Evolutionary conservation across 30 jellyfish, hydroid and myxozoan species (phyloP), one percentile per base, ranked within the genome.

Genomic region (Mastigias papua): DNA sequence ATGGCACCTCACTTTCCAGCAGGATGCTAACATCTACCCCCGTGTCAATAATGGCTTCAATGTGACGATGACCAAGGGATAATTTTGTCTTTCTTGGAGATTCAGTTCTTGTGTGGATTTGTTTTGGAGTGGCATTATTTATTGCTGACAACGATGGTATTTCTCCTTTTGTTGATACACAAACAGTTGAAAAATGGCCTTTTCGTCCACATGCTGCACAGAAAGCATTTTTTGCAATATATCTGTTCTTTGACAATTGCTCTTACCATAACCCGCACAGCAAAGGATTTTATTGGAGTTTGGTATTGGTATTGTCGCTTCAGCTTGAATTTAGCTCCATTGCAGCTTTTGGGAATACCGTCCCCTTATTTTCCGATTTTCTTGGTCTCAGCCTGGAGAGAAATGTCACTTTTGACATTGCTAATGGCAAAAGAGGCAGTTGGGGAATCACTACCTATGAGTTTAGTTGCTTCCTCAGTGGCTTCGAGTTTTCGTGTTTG

Each of bases 21-120:
- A 54, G 54, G 34, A 78, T 63, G 37, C 58, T 78, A 33, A 61
- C 79, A 21, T 33, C 78, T 15, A 67, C 89, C 25, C 89, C 89
- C 13, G 89, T 54, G 66, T 78, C 89, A 63, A 78, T 78, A 0
- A 54, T 34, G 48, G 79, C 79, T 48, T 60, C 48, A 42, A 78
- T 78, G 29, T 61, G 23, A 26, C 7, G 25, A 26, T 54, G 2
- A 32, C 79, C 80, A 33, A 78, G n/a, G 79, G 23, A 15, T 22
- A 78, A 17, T 57, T 78, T 25, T 78, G 79, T 46, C 31, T 33
- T 30, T 17, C 50, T 74, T 48, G 61, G 80, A 33, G 61, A 32
- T 13, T 23, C 64, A 21, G 62, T 19, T 9, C 29, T 69, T 21
- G 15, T 69, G 6, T 69, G 32, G 32, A 69, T 69, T 32, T 0